Conservation (phyloP, 2,113 vertebrate species). For the Myanophis thanlyinensis region DNA sequence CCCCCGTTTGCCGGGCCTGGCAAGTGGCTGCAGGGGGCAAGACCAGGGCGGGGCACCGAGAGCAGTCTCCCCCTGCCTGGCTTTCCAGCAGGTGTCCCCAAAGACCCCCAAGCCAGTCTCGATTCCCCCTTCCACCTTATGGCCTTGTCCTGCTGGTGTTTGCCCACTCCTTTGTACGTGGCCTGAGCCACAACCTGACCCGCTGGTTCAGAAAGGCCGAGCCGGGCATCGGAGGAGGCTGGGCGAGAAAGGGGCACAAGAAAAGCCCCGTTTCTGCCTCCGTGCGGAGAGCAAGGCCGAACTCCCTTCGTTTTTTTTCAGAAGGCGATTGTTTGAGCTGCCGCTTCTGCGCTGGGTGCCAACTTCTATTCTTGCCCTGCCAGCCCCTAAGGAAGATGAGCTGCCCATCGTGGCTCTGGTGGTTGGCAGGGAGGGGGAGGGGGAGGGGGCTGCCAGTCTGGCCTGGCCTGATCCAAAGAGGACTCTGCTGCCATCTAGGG, state of each 20-base stretch:
- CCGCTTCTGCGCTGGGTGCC: not conserved
- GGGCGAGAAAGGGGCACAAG: not conserved
- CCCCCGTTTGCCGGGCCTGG: not conserved
- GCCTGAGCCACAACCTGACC: not conserved
- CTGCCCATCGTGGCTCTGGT: not conserved
- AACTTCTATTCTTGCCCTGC: not conserved
- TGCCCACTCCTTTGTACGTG: not conserved
- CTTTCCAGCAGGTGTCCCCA: not conserved
- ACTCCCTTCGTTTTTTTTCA: not conserved
- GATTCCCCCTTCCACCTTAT: not conserved
- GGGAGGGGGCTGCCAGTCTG: not conserved
- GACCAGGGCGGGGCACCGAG: not conserved
- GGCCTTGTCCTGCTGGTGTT: not conserved
- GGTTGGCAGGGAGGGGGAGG: not conserved
- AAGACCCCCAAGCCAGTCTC: fast-evolving
- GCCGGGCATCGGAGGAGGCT: not conserved
- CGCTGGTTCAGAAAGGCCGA: not conserved
- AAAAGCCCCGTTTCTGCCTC: not conserved
- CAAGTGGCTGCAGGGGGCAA: not conserved
- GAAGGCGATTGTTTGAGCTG: not conserved
- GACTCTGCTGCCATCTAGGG: not conserved
- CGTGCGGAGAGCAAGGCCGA: not conserved
- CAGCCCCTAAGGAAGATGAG: not conserved
- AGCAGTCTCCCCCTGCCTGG: not conserved
- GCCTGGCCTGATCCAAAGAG: not conserved